Conservation (phyloP, 2,888 invertebrate species). For the Meghimatium bilineatum region DNA sequence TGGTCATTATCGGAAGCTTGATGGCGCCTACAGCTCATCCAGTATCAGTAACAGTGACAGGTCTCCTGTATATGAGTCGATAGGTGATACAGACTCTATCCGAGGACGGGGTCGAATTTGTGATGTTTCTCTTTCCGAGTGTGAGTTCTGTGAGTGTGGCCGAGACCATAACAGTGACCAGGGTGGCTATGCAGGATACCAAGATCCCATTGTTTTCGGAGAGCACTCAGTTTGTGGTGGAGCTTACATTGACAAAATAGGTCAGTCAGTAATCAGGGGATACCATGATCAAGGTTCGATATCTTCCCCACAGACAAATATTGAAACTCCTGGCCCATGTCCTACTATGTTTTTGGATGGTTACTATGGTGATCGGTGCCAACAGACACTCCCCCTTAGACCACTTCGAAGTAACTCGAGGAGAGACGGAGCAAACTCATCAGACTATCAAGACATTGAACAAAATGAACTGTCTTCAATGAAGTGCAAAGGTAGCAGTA, state of each 20-base stretch:
- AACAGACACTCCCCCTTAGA: constrained; percentile 51
- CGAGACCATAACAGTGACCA: constrained; percentile 12
- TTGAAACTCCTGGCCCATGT: constrained; percentile 34
- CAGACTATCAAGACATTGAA: constrained; percentile 18
- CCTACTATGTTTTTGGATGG: constrained; percentile 48
- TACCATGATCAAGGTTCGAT: constrained; percentile 8
- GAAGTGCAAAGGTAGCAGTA: constrained; percentile 23
- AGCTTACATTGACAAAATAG: constrained; percentile 18
- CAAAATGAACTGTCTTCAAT: constrained; percentile 36
- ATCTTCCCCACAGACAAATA: neutral
- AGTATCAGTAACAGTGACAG: constrained; percentile 55
- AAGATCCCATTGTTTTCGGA: constrained; percentile 17
- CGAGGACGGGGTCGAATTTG: constrained; percentile 33
- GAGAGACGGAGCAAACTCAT: neutral
- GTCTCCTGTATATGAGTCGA: constrained; percentile 58
- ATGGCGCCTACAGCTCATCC: constrained; percentile 52
- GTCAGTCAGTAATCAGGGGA: constrained; percentile 31
- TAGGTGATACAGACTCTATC: constrained; percentile 53
- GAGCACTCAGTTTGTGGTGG: neutral
- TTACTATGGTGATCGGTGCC: constrained; percentile 50
- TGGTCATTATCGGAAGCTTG: constrained; percentile 47
- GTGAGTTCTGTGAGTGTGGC: constrained; percentile 45
- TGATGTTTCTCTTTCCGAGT: constrained; percentile 29
- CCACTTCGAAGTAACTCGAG: constrained; percentile 37
- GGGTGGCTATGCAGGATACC: constrained; percentile 5